Base-by-base conservation (phyloP, 1,140 invertebrate genomes). In the Pygmarrhopalites habei region DNA sequence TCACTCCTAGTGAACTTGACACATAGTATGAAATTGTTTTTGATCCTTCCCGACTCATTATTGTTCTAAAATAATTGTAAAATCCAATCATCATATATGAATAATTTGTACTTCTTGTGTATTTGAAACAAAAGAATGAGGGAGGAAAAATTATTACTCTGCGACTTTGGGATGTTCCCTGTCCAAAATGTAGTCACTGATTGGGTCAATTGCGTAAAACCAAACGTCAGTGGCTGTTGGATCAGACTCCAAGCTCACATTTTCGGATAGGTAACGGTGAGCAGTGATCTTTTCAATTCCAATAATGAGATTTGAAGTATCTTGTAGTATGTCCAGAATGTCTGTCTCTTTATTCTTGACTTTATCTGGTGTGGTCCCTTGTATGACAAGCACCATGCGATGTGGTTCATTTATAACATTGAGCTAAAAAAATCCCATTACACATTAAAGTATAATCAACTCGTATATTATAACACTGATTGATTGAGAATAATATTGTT, bases 121-220 rank as follows among this genome's bases (percentile, higher is more conserved):
- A 57, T 49, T 57, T n/a, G n/a, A n/a, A n/a, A n/a, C n/a, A n/a
- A n/a, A n/a, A n/a, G n/a, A n/a, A n/a, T n/a, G n/a, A n/a, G n/a
- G n/a, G n/a, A 26, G 19, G 55, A 72, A 2, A 25, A 57, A 21
- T 26, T 41, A 78, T 78, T 76, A 88, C 86, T 82, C 84, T 69
- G 83, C 80, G 14, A 92, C 81, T 43, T 80, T 74, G 3, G 82
- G 79, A 66, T 84, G 84, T 71, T 90, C 89, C 30, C 85, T 81
- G 5, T 80, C 76, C 17, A 93, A 72, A 66, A 93, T 87, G 41
- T 77, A 80, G 58, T 89, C 88, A 0, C 83, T 87, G 30, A 80
- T 79, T 0, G 89, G 89, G 78, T 93, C 88, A 21, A 93, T 79
- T 0, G 86, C 79, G 68, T 92, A 92, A 73, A 93, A 86, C 87